Conservation (phyloP, 2,797 vertebrate genomes). For the Ptychadena robeensis region DNA sequence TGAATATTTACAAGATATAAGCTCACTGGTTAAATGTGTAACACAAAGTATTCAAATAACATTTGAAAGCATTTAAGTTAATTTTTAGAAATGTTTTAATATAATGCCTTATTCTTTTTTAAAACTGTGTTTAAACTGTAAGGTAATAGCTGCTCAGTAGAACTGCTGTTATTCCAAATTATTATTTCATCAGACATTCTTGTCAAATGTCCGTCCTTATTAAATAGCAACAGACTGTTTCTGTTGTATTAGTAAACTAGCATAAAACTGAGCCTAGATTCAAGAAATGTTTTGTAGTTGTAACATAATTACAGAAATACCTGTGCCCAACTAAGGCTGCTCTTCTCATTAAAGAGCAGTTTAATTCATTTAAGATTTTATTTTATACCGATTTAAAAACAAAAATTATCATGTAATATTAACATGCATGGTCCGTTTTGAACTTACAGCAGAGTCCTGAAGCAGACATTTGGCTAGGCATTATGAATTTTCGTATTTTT, state of each 20-base stretch:
- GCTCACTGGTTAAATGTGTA: conserved; percentile 12
- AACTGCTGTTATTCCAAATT: conserved; percentile 4
- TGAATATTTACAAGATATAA: conserved; percentile 17
- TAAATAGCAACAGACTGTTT: background rate
- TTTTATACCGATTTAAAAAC: no score
- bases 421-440: no score
- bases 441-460: no score
- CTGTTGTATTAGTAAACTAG: background rate
- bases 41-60: conserved; percentile 31
- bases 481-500: no score
- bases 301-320: no score
- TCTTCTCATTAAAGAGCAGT: no score
- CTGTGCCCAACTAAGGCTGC: no score
- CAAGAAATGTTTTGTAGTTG: no score
- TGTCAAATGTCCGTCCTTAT: conserved; percentile 8
- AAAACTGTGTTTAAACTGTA: background rate
- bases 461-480: no score
- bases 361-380: no score
- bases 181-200: background rate
- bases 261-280: background rate
- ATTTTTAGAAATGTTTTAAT: conserved; percentile 1
- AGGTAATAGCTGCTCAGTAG: conserved; percentile 43
- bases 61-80: conserved; percentile 6
- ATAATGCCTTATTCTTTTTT: background rate
- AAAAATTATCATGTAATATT: no score